These are phyloP conservation scores for Drosophila leonis DNA, from an alignment of 2,888 invertebrate species.

Conservation along the genomic window DNA sequence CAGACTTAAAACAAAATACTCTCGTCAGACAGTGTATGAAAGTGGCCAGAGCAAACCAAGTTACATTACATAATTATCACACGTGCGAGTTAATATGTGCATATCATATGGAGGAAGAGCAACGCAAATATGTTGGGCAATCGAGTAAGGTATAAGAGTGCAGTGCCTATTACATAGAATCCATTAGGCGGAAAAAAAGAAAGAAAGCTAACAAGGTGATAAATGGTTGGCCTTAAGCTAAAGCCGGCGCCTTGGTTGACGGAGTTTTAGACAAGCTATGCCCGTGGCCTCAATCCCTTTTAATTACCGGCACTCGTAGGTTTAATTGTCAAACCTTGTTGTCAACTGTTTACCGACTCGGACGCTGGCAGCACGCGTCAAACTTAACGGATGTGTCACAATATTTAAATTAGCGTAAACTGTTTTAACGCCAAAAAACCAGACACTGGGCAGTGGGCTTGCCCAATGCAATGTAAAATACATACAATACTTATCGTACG, in stretches of 20 bases:
- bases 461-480: slow-evolving; percentile 27
- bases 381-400: slow-evolving; percentile 68
- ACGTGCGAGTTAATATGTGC: slow-evolving; percentile 45
- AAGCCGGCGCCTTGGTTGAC: slow-evolving; percentile 14
- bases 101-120: slow-evolving; percentile 19
- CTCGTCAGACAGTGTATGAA: slow-evolving; percentile 6
- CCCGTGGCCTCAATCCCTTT: slow-evolving; percentile 73
- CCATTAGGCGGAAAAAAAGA: slow-evolving; percentile 65
- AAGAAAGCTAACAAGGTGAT: slow-evolving; percentile 50
- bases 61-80: slow-evolving; percentile 61
- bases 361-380: slow-evolving; percentile 57
- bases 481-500: slow-evolving; percentile 33
- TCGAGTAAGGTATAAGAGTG: slow-evolving; percentile 34
- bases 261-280: slow-evolving; percentile 29
- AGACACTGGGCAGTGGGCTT: slow-evolving; percentile 36
- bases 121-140: slow-evolving; percentile 69
- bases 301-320: slow-evolving; percentile 56
- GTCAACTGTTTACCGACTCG: slow-evolving; percentile 63
- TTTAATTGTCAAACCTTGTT: slow-evolving; percentile 74
- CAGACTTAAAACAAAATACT: not conserved
- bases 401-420: slow-evolving; percentile 77
- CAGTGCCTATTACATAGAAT: slow-evolving; percentile 67
- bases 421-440: slow-evolving; percentile 70
- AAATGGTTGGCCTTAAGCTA: slow-evolving; percentile 6
- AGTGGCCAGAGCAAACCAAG: slow-evolving; percentile 24